Conservation (phyloP, 2,797 vertebrate genomes). For the Caiman crocodilus region DNA sequence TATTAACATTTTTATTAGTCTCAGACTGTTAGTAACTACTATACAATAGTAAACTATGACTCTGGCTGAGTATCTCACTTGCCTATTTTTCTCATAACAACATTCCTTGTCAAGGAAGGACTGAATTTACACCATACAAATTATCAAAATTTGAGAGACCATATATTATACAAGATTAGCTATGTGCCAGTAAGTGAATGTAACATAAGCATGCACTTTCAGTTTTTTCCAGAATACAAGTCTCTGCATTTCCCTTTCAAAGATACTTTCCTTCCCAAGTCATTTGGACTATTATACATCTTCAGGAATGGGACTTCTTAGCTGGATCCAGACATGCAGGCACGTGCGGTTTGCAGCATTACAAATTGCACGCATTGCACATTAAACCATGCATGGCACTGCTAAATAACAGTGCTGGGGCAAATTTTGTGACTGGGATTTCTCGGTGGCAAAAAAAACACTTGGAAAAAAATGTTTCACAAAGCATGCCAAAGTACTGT, state of each 20-base stretch:
- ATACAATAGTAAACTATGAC: background rate
- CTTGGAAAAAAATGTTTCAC: too few species aligned
- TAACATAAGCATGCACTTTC: background rate
- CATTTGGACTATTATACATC: background rate
- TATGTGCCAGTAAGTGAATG: constrained; percentile 36
- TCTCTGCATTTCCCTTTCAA: background rate
- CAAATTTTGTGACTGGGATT: too few species aligned
- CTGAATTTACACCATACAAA: constrained; percentile 66
- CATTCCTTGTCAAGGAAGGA: constrained; percentile 40
- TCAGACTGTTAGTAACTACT: constrained; percentile 5
- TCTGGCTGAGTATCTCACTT: constrained; percentile 2
- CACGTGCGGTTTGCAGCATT: too few species aligned
- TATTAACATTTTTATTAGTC: constrained; percentile 23
- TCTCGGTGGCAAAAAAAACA: too few species aligned
- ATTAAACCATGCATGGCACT: too few species aligned
- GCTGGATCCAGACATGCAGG: background rate
- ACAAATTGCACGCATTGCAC: too few species aligned
- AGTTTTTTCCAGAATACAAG: background rate
- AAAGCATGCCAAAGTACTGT: too few species aligned
- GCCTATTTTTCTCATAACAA: constrained; percentile 9
- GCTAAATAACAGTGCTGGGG: too few species aligned
- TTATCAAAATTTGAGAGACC: constrained; percentile 57
- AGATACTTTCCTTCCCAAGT: background rate
- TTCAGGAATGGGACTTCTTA: background rate
- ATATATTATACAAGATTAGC: constrained; percentile 48